A percentile compares a stretch with the other conserved stretches of the same genome.
phyloP scores from a whole-genome alignment of 2,888 invertebrate genomes.

The Lissocephala sabroskyi region DNA sequence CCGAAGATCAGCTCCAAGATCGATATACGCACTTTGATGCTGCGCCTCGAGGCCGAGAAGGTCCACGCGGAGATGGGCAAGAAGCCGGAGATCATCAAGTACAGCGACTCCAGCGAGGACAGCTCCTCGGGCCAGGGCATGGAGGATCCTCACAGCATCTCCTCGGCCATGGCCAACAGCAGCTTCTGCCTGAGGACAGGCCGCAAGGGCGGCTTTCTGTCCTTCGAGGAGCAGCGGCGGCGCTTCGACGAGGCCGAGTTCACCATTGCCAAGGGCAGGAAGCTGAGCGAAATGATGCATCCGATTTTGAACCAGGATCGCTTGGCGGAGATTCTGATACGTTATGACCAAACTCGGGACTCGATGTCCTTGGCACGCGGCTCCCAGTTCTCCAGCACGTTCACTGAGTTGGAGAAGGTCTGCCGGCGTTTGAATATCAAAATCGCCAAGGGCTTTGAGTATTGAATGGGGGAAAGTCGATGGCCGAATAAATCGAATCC shows the following conservation, averaged over 20 bases:
- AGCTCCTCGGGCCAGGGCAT: background rate
- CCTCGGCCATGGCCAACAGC: too few species aligned
- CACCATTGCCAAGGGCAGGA: conserved; percentile 9
- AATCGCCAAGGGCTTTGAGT: conserved; percentile 1
- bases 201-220: background rate
- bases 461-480: background rate
- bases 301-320: background rate
- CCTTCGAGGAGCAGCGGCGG: conserved; percentile 1
- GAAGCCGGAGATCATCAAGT: background rate
- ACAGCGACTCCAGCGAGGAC: background rate
- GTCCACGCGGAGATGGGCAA: too few species aligned
- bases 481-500: too few species aligned
- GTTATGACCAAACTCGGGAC: too few species aligned
- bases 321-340: too few species aligned
- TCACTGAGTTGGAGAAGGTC: conserved; percentile 1
- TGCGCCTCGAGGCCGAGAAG: conserved; percentile 4
- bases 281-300: conserved; percentile 3
- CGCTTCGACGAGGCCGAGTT: conserved; percentile 4
- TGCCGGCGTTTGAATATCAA: conserved; percentile 4
- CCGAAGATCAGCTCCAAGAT: background rate
- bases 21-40: background rate
- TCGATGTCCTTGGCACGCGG: background rate
- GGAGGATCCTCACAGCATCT: too few species aligned
- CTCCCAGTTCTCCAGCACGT: background rate
- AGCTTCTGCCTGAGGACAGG: too few species aligned